Conservation (phyloP, 2,888 invertebrate species). For the Subacronicta megacephala region DNA sequence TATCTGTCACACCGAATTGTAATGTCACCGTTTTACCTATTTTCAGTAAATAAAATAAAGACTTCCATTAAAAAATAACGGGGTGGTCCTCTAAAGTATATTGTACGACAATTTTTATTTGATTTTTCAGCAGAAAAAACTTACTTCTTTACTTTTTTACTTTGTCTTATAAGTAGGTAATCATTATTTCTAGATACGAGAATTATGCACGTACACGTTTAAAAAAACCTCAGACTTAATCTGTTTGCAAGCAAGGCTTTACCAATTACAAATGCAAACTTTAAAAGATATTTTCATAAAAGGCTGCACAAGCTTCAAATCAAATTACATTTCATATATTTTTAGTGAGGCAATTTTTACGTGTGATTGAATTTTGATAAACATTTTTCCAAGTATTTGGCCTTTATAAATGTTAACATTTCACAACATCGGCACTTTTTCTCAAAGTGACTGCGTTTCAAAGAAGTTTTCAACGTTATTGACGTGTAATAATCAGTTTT, state of each 20-base stretch:
- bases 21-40: no score
- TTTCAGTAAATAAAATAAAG: no score
- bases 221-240: conserved; percentile 36
- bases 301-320: conserved; percentile 18
- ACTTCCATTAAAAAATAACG: no score
- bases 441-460: conserved; percentile 16
- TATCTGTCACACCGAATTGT: conserved; percentile 57
- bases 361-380: conserved; percentile 20
- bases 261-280: background rate
- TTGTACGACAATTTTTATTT: no score
- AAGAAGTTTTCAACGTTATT: conserved; percentile 25
- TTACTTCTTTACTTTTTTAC: no score
- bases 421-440: conserved; percentile 13
- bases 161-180: no score
- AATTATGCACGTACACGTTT: conserved; percentile 53
- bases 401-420: conserved; percentile 15
- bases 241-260: conserved; percentile 25
- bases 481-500: conserved; percentile 18
- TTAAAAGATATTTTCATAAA: conserved; percentile 15
- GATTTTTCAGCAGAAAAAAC: no score
- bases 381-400: conserved; percentile 19
- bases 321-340: conserved; percentile 19
- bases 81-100: no score
- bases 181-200: background rate
- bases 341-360: conserved; percentile 2